A percentile compares a stretch with the other conserved stretches of the same genome.
Evolutionary conservation across 2,888 invertebrate species (phyloP).

Genomic region (Acanthopleura granulata): DNA sequence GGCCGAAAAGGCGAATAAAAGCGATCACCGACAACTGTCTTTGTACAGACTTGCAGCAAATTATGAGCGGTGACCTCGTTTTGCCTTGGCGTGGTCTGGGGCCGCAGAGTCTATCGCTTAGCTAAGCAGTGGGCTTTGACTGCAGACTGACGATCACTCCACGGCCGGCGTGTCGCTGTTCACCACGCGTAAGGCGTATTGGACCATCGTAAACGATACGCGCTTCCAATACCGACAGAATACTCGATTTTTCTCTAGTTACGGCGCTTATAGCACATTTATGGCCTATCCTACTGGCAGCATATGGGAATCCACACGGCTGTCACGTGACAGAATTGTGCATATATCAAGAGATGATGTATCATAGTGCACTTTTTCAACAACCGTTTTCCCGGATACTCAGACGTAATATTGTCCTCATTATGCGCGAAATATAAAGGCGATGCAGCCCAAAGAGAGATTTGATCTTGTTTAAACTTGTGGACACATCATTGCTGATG

Average conservation of each 20-base stretch:
- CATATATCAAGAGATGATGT: conserved; percentile 14
- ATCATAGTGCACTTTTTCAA: not conserved
- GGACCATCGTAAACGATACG: conserved; percentile 1
- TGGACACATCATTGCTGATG: no score
- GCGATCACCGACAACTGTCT: not conserved
- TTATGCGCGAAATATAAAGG: no score
- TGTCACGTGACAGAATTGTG: conserved; percentile 16
- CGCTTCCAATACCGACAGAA: not conserved
- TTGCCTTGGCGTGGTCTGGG: conserved; percentile 20
- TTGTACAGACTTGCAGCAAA: conserved; percentile 11
- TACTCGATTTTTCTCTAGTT: conserved; percentile 2
- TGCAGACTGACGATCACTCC: not conserved
- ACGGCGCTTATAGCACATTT: not conserved
- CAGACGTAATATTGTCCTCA: no score
- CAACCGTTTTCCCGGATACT: no score
- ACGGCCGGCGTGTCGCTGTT: conserved; percentile 6
- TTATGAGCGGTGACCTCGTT: not conserved
- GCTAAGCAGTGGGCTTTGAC: conserved; percentile 7
- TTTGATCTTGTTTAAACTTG: no score
- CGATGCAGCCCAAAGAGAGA: no score
- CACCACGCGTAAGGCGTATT: not conserved
- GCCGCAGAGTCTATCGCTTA: conserved; percentile 1
- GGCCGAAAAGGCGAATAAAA: not conserved
- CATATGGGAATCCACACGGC: not conserved
- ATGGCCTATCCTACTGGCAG: not conserved